phyloP scores from a whole-genome alignment of 2,113 vertebrate species.

The Varanus komodoensis region DNA sequence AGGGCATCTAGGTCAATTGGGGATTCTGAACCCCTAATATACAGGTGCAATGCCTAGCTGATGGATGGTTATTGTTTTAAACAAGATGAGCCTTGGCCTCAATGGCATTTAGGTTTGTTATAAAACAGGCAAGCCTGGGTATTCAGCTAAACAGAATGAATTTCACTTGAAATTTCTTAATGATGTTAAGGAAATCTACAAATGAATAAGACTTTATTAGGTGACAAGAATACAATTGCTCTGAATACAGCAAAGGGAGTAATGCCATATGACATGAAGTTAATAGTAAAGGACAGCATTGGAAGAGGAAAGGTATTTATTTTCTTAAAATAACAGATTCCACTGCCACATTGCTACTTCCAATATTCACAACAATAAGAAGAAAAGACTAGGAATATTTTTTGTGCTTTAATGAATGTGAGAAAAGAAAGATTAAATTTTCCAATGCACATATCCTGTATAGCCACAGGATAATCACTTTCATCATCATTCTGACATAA shows the following conservation, averaged over 20 bases:
- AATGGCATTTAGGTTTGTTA: not conserved
- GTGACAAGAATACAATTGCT: not conserved
- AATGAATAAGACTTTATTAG: not conserved
- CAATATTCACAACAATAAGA: not conserved
- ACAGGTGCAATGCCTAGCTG: not conserved
- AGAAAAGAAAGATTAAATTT: not conserved
- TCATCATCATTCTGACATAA: not conserved
- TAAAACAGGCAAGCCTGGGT: not conserved
- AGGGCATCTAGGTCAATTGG: too few relatives aligned
- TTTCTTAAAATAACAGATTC: conserved; percentile 33
- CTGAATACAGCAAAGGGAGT: not conserved
- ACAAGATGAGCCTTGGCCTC: not conserved
- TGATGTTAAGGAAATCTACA: not conserved
- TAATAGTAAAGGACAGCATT: not conserved
- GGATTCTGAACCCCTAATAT: too few relatives aligned
- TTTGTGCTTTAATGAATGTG: not conserved
- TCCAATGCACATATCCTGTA: rapidly evolving
- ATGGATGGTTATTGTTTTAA: not conserved
- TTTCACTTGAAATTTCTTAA: not conserved
- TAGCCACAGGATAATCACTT: not conserved
- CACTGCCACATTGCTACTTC: not conserved
- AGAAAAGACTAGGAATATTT: not conserved
- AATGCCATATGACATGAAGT: not conserved
- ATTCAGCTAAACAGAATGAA: not conserved
- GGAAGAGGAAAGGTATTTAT: not conserved